Percentiles rank a stretch among this genome's conserved stretches.
Conservation (phyloP, 2,113 vertebrate genomes). For the Dendropsophus ebraccatus region DNA sequence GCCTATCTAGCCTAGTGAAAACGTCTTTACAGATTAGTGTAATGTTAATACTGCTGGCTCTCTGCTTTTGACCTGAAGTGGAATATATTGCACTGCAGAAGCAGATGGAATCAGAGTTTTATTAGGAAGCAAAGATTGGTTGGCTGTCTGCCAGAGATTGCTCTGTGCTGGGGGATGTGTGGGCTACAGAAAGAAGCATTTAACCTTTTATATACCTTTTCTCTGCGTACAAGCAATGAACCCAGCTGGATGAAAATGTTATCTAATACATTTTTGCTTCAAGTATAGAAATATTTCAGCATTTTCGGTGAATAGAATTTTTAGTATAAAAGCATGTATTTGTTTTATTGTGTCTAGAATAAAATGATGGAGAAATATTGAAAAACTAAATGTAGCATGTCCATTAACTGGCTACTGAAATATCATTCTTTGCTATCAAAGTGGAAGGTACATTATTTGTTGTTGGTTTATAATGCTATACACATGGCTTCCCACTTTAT, state of each 20-base stretch:
- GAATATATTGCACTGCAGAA: constrained; percentile 75
- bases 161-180: constrained; percentile 59
- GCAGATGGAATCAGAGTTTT: constrained; percentile 79
- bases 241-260: constrained; percentile 4
- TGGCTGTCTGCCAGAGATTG: constrained; percentile 72
- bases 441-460: neutral
- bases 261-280: constrained; percentile 53
- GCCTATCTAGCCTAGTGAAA: constrained; percentile 79
- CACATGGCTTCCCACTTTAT: too few species aligned
- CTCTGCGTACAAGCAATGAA: constrained; percentile 11
- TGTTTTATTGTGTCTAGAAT: neutral
- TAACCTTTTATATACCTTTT: constrained; percentile 58
- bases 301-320: neutral
- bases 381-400: neutral
- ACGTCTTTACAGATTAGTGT: constrained; percentile 84
- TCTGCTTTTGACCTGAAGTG: constrained; percentile 81
- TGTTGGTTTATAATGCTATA: neutral
- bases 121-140: constrained; percentile 70
- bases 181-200: constrained; percentile 55
- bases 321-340: neutral
- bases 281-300: neutral
- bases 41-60: constrained; percentile 79
- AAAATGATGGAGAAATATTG: neutral
- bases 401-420: neutral
- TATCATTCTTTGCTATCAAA: neutral